These are phyloP conservation scores for Argyresthia goedartella DNA, from an alignment of 2,888 invertebrate genomes.

Conservation along the genomic window DNA sequence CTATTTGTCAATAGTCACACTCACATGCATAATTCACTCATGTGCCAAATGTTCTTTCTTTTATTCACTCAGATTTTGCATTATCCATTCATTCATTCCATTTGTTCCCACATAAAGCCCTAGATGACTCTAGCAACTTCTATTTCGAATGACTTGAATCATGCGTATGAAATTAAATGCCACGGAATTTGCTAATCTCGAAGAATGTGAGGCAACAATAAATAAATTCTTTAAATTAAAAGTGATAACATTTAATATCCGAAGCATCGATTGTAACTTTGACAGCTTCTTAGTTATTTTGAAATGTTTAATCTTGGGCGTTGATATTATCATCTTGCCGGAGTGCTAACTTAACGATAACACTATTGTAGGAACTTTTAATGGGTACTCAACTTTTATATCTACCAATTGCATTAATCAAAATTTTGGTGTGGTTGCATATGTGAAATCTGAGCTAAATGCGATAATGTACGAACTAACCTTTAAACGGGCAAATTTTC, in stretches of 20 bases:
- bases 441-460: neutral
- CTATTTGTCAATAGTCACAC: too few relatives aligned
- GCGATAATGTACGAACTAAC: neutral
- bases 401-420: neutral
- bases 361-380: neutral
- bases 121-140: neutral
- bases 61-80: too few relatives aligned
- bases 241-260: neutral
- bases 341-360: conserved; percentile 1
- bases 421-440: neutral
- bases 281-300: neutral
- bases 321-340: neutral
- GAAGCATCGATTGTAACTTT: conserved; percentile 1
- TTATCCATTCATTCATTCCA: too few relatives aligned
- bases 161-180: neutral
- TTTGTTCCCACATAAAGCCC: too few relatives aligned
- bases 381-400: too few relatives aligned
- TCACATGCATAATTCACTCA: too few relatives aligned
- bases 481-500: neutral
- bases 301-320: neutral
- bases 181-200: neutral
- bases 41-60: too few relatives aligned
- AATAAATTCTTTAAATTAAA: neutral
- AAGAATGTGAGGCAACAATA: neutral
- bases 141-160: neutral